Conservation (phyloP, 2,888 invertebrate species). For the Trissonchulus latispiculum region DNA sequence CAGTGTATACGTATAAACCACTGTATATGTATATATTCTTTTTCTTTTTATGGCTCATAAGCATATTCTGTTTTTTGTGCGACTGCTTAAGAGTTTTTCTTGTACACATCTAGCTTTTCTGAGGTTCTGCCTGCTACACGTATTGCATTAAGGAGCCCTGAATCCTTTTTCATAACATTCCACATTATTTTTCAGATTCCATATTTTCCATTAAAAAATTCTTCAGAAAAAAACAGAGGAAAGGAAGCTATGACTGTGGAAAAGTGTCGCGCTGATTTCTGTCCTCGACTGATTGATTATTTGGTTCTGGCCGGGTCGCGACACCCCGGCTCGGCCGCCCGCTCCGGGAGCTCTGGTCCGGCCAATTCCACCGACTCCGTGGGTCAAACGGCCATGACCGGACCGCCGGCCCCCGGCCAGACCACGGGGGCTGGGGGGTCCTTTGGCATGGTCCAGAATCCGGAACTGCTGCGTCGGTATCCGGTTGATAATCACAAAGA, state of each 20-base stretch:
- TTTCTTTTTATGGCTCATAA: no score
- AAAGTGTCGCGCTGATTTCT: slow-evolving; percentile 30
- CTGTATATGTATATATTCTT: no score
- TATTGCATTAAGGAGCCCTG: no score
- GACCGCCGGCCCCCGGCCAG: background rate
- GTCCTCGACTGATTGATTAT: slow-evolving; percentile 67
- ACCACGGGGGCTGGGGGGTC: background rate
- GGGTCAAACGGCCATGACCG: background rate
- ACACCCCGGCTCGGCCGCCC: slow-evolving; percentile 49
- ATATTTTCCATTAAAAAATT: no score
- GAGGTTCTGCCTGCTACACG: no score
- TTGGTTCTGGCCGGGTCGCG: slow-evolving; percentile 81
- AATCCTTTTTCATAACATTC: no score
- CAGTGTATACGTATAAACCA: no score
- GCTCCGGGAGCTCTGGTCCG: background rate
- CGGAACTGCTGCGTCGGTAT: slow-evolving; percentile 69
- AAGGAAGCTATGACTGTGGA: background rate
- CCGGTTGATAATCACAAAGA: slow-evolving; percentile 56
- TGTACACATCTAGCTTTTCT: no score
- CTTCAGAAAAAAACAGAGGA: no score
- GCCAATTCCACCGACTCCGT: background rate
- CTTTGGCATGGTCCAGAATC: slow-evolving; percentile 44
- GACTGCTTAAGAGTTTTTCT: no score
- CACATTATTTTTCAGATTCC: no score
- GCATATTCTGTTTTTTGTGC: no score